These are phyloP conservation scores for Heptranchias perlo DNA, from an alignment of 2,113 vertebrate genomes.

Conservation along the genomic window DNA sequence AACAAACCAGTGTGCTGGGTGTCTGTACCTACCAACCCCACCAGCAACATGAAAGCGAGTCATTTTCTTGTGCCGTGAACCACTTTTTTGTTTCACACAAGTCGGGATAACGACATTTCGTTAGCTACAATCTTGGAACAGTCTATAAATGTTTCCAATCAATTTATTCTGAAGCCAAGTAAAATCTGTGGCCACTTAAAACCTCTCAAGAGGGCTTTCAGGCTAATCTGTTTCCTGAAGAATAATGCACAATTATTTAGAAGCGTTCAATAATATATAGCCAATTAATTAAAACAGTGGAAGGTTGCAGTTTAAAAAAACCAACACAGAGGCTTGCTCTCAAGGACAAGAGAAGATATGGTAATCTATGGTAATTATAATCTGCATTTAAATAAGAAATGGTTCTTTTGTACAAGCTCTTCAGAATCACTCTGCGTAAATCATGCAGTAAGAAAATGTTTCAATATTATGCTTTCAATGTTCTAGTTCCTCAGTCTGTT, in stretches of 20 bases:
- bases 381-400: neutral
- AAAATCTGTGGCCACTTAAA: neutral
- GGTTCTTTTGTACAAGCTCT: neutral
- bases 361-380: slow-evolving; percentile 9
- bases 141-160: neutral
- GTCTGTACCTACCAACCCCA: neutral
- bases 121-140: neutral
- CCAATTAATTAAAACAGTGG: slow-evolving; percentile 23
- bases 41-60: neutral
- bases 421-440: neutral
- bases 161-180: neutral
- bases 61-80: neutral
- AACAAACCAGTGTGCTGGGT: neutral
- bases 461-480: neutral
- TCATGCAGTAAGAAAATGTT: neutral
- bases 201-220: neutral
- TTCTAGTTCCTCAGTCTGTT: neutral
- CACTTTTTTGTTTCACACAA: too few species aligned
- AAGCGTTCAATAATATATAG: neutral
- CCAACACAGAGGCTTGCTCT: neutral
- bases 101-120: neutral
- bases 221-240: neutral
- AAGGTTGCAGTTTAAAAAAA: neutral
- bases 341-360: neutral
- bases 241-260: neutral